Evolutionary conservation across 2,113 vertebrate genomes (phyloP), one percentile per base, ranked within the genome.

Genomic region (Gallinago paraguaiae): DNA sequence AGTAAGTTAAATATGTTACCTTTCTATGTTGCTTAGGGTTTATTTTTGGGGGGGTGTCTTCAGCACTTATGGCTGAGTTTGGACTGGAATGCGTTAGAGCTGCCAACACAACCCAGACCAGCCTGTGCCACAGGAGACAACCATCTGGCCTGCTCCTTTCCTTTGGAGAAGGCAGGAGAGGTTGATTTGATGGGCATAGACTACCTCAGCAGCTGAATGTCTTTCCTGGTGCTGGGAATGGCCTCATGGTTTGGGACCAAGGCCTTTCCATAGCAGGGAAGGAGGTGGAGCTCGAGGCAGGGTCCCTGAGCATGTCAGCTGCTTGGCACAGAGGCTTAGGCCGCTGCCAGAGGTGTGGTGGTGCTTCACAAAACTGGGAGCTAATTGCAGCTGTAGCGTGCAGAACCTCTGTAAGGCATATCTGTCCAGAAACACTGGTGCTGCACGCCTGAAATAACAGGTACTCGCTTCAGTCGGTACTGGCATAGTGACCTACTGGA

Each of bases 341-440:
- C 63, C 0, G 0, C 57, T 86, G 39, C 39, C 43, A 48, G 0
- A 63, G 41, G 45, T n/a, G 54, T 6, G 54, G 43, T n/a, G 35
- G 15, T 48, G 46, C 35, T 7, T 81, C 60, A 57, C 56, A 59
- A 9, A 68, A 20, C 27, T 28, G 72, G 65, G 54, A 57, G 77
- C 12, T 61, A 7, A 22, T 31, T 75, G 71, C 41, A 93, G 37
- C 63, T 92, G 67, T 51, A 31, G 33, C 11, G 10, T 77, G 53
- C 35, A 86, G 71, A 13, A 12, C 12, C 33, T 77, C 37, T n/a
- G 10, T 59, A 5, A 67, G 56, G 27, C 43, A 0, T 13, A 1
- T 71, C 41, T 92, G 60, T 46, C 41, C 56, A n/a, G 39, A 56
- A 93, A 8, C 33, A 20, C 35, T 37, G 64, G 16, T 64, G 86